Conservation (phyloP, 1,140 invertebrate genomes). For the honey bee (Apis mellifera) region Amel_HAv3.1 CM009935.2:9082501-9083000, state of each 20-base stretch:
- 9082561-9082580: slow-evolving; percentile 9
- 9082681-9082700: slow-evolving; percentile 61
- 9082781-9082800: slow-evolving; percentile 60
- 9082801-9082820: slow-evolving; percentile 24
- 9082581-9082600: slow-evolving; percentile 45
- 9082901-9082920: neutral
- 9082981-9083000: neutral
- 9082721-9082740: slow-evolving; percentile 70
- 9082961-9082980: neutral
- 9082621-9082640: neutral
- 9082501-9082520: slow-evolving; percentile 41
- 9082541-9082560: slow-evolving; percentile 16
- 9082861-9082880: neutral
- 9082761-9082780: slow-evolving; percentile 2
- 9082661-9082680: slow-evolving; percentile 65
- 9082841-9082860: slow-evolving; percentile 14
- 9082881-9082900: slow-evolving; percentile 5
- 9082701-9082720: slow-evolving; percentile 71
- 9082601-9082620: slow-evolving; percentile 52
- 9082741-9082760: slow-evolving; percentile 63
- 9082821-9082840: too few relatives aligned
- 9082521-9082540: slow-evolving; percentile 13
- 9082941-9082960: neutral
- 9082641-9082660: slow-evolving; percentile 60
- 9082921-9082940: neutral